These are phyloP conservation scores for Dicrurus megarhynchus DNA, from an alignment of 2,113 vertebrate species.

Conservation along the genomic window DNA sequence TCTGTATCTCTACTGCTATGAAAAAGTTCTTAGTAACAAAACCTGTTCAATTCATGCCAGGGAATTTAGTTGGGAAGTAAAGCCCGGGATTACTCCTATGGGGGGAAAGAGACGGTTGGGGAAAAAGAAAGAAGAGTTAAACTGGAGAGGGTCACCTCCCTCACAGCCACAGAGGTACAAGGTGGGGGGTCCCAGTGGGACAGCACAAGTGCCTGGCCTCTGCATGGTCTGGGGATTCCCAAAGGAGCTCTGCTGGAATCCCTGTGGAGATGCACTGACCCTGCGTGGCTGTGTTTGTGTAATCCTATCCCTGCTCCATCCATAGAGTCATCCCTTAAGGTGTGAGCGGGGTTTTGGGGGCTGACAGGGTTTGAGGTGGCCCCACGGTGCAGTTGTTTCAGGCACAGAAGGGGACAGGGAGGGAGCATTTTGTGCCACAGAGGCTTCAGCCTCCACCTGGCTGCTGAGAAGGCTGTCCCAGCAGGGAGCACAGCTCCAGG, in stretches of 20 bases:
- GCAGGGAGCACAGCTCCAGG: neutral
- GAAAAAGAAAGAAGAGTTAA: neutral
- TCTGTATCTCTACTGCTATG: neutral
- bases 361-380: neutral
- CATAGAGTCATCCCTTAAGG: neutral
- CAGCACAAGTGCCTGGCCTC: neutral
- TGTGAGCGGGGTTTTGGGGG: rapidly evolving
- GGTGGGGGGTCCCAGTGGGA: neutral
- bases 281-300: neutral
- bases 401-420: neutral
- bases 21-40: neutral
- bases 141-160: neutral
- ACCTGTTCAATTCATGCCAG: neutral
- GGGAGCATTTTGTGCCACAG: rapidly evolving
- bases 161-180: neutral
- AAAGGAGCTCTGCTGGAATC: neutral
- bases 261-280: neutral
- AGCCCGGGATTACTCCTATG: neutral
- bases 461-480: neutral
- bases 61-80: neutral
- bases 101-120: neutral
- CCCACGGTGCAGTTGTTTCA: neutral
- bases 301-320: neutral
- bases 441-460: neutral
- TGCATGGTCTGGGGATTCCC: neutral